Evolutionary conservation across 2,113 vertebrate species (phyloP).

Genomic region (Lucifuga dentata): DNA sequence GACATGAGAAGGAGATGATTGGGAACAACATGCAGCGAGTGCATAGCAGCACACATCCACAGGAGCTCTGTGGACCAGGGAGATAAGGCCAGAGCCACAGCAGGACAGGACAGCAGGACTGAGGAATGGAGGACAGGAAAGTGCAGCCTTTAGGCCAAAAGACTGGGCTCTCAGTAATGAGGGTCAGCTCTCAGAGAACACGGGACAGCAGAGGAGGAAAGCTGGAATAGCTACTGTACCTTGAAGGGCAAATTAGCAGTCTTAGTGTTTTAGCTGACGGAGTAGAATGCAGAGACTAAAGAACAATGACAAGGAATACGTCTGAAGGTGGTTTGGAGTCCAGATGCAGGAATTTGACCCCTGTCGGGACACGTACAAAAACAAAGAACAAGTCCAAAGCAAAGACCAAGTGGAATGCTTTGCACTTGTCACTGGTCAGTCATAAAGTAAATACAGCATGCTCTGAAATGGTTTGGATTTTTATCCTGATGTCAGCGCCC

Average conservation of each 20-base stretch:
- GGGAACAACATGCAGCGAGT: constrained; percentile 62
- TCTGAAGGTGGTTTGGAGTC: constrained; percentile 43
- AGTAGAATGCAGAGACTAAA: constrained; percentile 53
- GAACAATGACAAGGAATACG: constrained; percentile 41
- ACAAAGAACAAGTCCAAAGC: too few species aligned
- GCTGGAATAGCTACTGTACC: constrained; percentile 50
- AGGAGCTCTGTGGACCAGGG: constrained; percentile 71
- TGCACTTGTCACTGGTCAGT: neutral
- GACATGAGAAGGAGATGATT: constrained; percentile 57
- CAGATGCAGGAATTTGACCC: constrained; percentile 30
- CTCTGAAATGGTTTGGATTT: too few species aligned
- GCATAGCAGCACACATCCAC: constrained; percentile 73
- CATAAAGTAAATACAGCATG: too few species aligned
- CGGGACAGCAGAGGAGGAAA: constrained; percentile 3
- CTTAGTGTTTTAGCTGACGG: constrained; percentile 33
- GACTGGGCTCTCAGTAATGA: constrained; percentile 73
- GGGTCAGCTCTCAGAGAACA: constrained; percentile 63
- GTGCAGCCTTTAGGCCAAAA: constrained; percentile 68
- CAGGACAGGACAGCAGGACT: constrained; percentile 47
- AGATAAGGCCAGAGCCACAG: constrained; percentile 71
- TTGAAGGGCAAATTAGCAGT: constrained; percentile 56
- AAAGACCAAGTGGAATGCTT: constrained; percentile 18
- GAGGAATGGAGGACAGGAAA: constrained; percentile 62
- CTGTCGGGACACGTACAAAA: neutral
- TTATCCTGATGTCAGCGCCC: too few species aligned